Conservation (phyloP, 2,888 invertebrate genomes). For the Pomacea canaliculata region DNA sequence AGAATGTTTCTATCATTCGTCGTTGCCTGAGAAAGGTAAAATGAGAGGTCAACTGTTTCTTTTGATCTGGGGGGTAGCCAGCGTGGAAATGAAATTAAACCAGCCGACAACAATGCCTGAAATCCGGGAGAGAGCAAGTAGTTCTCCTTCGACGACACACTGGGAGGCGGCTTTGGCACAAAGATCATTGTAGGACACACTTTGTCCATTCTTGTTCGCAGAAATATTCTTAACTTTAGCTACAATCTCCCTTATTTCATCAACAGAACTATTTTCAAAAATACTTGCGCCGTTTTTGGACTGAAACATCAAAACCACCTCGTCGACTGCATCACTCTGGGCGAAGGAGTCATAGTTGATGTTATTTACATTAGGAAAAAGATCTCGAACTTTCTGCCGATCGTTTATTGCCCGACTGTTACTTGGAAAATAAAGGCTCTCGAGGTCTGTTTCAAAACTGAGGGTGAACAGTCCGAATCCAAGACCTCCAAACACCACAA, state of each 20-base stretch:
- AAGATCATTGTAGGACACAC: not conserved
- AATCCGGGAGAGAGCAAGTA: not conserved
- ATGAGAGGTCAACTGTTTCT: constrained; percentile 3
- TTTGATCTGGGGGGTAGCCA: constrained; percentile 7
- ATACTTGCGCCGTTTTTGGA: not conserved
- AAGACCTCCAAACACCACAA: not conserved
- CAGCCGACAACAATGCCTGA: not conserved
- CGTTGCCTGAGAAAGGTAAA: not conserved
- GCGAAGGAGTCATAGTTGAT: not conserved
- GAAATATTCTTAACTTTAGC: not conserved
- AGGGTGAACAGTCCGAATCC: not conserved
- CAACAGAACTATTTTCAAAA: not conserved
- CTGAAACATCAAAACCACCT: constrained; percentile 9
- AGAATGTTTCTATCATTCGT: not conserved
- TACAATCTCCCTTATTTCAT: constrained; percentile 5
- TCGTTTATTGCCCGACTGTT: not conserved
- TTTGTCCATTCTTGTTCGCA: not conserved
- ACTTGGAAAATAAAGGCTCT: not conserved
- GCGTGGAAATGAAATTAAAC: not conserved
- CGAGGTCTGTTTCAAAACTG: not conserved
- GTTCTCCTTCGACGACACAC: constrained; percentile 14
- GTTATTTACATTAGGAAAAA: not conserved
- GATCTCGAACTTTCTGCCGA: not conserved
- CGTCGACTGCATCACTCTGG: constrained; percentile 1
- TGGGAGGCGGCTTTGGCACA: not conserved